phyloP scores from a whole-genome alignment of 2,797 vertebrate genomes.

The Octomys mimax region DNA sequence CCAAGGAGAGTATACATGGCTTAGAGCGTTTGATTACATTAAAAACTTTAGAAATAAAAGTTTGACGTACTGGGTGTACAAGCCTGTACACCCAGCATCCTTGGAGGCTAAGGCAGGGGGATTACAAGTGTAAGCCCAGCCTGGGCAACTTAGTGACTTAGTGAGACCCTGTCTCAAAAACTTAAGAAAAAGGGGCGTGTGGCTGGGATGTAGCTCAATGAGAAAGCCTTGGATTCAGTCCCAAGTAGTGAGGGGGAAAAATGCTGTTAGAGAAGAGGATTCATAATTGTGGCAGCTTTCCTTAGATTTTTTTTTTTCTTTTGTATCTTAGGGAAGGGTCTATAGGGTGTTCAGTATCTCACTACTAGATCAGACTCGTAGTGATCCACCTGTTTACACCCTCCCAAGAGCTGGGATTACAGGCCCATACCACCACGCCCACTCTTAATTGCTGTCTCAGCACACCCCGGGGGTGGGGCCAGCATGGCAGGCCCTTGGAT shows the following conservation, averaged over 20 bases:
- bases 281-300: neutral
- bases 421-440: no score
- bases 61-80: no score
- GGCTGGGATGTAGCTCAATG: neutral
- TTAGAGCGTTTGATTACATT: neutral
- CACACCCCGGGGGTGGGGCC: no score
- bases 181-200: neutral
- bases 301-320: neutral
- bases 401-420: no score
- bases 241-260: neutral
- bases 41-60: neutral
- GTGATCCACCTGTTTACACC: no score
- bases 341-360: no score
- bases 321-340: no score
- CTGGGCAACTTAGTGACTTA: neutral
- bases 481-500: no score
- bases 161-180: neutral
- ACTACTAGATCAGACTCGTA: no score
- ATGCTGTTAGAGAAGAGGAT: accelerated
- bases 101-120: neutral
- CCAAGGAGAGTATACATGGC: neutral
- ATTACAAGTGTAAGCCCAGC: neutral
- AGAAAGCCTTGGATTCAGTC: neutral
- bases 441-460: no score
- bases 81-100: neutral